Evolutionary conservation across 2,113 vertebrate species (phyloP).

Genomic region (Lophochroa leadbeateri): DNA sequence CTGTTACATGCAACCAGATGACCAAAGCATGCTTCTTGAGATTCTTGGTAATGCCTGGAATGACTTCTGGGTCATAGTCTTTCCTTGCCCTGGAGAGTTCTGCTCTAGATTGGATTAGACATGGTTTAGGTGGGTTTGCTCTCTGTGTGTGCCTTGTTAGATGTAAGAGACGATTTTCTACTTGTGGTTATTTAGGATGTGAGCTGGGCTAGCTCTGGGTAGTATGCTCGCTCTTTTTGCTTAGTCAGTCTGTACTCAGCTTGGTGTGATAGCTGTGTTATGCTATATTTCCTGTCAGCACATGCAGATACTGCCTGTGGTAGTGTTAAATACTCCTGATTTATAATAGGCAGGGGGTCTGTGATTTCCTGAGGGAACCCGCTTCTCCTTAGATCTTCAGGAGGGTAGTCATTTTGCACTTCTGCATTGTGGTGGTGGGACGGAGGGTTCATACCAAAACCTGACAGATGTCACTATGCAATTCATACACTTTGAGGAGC

Average conservation of each 20-base stretch:
- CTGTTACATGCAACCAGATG: not conserved
- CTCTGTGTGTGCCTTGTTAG: not conserved
- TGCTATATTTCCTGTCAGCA: not conserved
- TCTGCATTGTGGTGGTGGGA: not conserved
- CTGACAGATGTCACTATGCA: not conserved
- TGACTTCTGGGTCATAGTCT: not conserved
- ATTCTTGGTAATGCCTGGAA: not conserved
- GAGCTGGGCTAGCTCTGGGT: not conserved
- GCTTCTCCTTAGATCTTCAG: not conserved
- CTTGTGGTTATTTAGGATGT: not conserved
- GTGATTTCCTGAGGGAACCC: not conserved
- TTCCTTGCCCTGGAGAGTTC: not conserved
- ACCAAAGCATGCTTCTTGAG: not conserved
- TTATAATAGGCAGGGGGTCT: not conserved
- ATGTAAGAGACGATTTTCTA: not conserved
- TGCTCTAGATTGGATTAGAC: not conserved
- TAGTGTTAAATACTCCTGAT: not conserved
- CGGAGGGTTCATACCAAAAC: not conserved
- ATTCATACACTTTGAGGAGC: not conserved
- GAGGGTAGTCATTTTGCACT: not conserved
- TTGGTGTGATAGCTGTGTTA: not conserved
- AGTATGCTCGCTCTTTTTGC: not conserved
- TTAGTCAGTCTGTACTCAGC: not conserved
- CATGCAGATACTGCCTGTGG: not conserved
- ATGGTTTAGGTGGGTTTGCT: not conserved